phyloP scores from a whole-genome alignment of 2,888 invertebrate genomes.

The Dynastes hyllus region DNA sequence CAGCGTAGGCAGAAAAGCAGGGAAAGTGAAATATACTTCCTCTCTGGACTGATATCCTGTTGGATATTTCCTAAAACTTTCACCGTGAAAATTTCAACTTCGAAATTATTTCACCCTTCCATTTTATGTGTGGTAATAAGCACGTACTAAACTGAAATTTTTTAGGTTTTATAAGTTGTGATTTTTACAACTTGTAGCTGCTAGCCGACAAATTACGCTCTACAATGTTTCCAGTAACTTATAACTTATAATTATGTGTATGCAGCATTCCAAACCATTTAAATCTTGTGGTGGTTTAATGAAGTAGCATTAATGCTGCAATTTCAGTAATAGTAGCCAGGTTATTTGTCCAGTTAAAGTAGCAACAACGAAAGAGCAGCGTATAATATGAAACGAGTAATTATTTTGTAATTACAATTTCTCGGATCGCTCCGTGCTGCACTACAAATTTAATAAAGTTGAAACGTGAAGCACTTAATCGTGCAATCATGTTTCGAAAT shows the following conservation, averaged over 20 bases:
- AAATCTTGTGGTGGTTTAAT: constrained; percentile 19
- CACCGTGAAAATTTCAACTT: constrained; percentile 32
- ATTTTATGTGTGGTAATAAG: background rate
- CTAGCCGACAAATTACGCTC: background rate
- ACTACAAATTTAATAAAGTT: constrained; percentile 30
- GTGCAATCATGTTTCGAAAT: constrained; percentile 17
- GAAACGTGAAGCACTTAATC: constrained; percentile 26
- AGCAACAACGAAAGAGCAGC: constrained; percentile 2
- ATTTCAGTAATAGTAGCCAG: constrained; percentile 14
- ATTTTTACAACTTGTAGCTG: background rate
- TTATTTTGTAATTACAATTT: constrained; percentile 30
- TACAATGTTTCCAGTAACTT: background rate
- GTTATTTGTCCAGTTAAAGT: constrained; percentile 26
- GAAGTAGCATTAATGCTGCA: constrained; percentile 12
- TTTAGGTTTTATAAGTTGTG: too few species aligned
- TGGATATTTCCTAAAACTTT: constrained; percentile 32
- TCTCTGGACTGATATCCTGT: constrained; percentile 10
- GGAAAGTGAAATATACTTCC: constrained; percentile 23
- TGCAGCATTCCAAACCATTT: background rate
- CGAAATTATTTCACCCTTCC: background rate
- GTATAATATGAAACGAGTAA: constrained; percentile 15
- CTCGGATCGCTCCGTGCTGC: constrained; percentile 3
- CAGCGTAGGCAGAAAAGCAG: background rate
- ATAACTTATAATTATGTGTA: background rate
- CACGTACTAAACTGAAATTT: too few species aligned